Base-by-base conservation (phyloP, 2,888 invertebrate genomes). In the Myopa testacea region DNA sequence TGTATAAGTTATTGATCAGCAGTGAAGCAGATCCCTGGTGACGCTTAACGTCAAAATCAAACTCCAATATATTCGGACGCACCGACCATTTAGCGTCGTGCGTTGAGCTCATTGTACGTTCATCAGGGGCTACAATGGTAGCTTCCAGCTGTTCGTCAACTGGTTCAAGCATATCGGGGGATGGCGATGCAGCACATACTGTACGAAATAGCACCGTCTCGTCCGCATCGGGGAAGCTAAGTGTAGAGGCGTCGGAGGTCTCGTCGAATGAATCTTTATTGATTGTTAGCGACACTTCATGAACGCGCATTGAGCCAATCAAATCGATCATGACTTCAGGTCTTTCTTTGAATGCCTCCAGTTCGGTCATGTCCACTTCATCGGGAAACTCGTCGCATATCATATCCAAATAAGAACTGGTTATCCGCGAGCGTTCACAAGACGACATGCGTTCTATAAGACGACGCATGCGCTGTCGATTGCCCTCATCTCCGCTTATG, bases 401-500 rank as follows among this genome's bases (percentile, higher is more conserved):
- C 34, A 81, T 83, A 37, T 88, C 85, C 55, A 87, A 78, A 74
- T 84, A 82, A 0, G 83, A 81, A 0, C 85, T 84, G 0, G 84
- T 83, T 34, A 86, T 73, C 55, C 87, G 85, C 14, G 84, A 81
- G 19, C 85, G 85, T 70, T 88, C 86, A 4, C 84, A 84, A 4
- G 77, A 73, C 4, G 81, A 82, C 86, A 87, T 86, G 62, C 84
- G 83, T 4, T 81, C 82, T 1, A 89, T 83, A 4, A 89, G 80
- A 19, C 84, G 82, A 3, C 88, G 85, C 78, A 89, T 87, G 50
- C 89, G 85, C 75, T 88, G 89, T 6, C 91, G 87, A 50, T 91
- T 90, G 7, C 91, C 90, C 76, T 91, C 91, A 80, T 91, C 91
- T 0, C 91, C 91, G 75, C 90, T 89, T 26, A 89, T 89, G 16